phyloP scores from a whole-genome alignment of 2,113 vertebrate genomes.

The Gobio gobio region DNA sequence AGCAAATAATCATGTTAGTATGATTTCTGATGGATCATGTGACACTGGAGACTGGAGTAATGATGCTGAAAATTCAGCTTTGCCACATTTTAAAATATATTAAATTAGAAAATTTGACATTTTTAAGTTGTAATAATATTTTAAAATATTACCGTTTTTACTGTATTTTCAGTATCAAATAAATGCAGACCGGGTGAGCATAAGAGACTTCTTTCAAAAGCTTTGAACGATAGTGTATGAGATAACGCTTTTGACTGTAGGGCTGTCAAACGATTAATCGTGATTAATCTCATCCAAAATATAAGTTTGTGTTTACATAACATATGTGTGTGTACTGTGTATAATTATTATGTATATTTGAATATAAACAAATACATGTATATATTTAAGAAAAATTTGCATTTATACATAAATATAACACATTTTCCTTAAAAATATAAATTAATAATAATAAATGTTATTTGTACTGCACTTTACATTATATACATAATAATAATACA shows the following conservation, averaged over 20 bases:
- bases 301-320: no score
- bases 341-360: no score
- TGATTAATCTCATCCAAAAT: no score
- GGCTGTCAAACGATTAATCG: no score
- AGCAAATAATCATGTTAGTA: neutral
- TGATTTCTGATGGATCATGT: neutral
- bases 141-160: neutral
- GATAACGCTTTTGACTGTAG: neutral
- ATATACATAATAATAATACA: no score
- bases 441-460: no score
- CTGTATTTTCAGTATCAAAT: neutral
- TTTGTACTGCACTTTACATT: no score
- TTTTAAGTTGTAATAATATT: neutral
- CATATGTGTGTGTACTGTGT: no score
- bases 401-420: no score
- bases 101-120: neutral
- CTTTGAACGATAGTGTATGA: neutral
- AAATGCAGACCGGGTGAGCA: neutral
- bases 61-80: neutral
- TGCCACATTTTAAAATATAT: neutral
- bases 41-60: neutral
- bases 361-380: no score
- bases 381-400: no score
- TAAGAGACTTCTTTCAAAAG: neutral
- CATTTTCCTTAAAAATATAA: no score